Conservation (phyloP, 2,888 invertebrate species). For the Sarcophaga subvicina region DNA sequence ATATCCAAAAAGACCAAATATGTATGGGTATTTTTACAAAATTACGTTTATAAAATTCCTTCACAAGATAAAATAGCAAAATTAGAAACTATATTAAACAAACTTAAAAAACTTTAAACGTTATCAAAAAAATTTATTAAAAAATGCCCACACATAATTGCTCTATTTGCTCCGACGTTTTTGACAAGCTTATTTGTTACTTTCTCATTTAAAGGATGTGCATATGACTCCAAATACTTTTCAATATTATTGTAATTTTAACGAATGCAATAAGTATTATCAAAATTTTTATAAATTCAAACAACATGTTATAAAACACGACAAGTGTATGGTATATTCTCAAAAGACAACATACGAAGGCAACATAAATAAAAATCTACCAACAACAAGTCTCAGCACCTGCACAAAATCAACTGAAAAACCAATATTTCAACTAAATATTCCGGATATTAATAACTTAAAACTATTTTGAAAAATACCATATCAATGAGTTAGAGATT, state of each 20-base stretch:
- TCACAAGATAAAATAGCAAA: constrained; percentile 30
- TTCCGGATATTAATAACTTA: constrained; percentile 24
- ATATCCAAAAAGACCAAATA: constrained; percentile 43
- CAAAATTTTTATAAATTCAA: constrained; percentile 37
- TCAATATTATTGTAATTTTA: no score
- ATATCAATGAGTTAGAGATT: constrained; percentile 22
- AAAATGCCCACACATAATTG: constrained; percentile 31
- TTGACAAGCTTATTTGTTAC: no score
- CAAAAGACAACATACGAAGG: no score
- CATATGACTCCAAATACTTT: no score
- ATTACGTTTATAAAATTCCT: constrained; percentile 39
- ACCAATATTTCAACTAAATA: constrained; percentile 21
- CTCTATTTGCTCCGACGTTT: constrained; percentile 33
- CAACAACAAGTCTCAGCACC: constrained; percentile 9
- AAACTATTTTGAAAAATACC: constrained; percentile 24
- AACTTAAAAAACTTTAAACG: constrained; percentile 40
- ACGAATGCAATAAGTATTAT: no score
- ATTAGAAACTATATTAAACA: no score
- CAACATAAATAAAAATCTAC: constrained; percentile 20
- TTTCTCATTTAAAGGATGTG: no score
- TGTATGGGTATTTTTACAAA: constrained; percentile 44
- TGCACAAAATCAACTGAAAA: constrained; percentile 12
- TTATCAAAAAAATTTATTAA: constrained; percentile 21
- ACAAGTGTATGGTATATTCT: no score
- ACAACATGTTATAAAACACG: constrained; percentile 35